These are phyloP conservation scores for Chelon auratus DNA, from an alignment of 2,797 vertebrate genomes.

Conservation along the genomic window DNA sequence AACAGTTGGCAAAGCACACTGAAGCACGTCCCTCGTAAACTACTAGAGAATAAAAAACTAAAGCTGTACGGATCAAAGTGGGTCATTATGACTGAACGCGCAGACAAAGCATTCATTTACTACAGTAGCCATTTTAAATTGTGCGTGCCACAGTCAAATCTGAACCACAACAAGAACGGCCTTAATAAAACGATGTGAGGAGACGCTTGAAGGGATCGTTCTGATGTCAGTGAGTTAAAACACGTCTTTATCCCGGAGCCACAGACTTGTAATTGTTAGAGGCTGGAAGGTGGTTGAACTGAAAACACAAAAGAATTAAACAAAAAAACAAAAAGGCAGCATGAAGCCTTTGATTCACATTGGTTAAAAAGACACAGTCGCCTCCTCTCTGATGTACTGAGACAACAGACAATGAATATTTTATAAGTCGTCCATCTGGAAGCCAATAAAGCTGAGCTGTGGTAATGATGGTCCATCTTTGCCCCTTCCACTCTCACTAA, in stretches of 20 bases:
- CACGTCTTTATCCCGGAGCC: slow-evolving; percentile 16
- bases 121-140: neutral
- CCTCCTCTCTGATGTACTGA: slow-evolving; percentile 50
- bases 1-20: neutral
- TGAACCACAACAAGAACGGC: neutral
- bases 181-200: slow-evolving; percentile 5
- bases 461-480: slow-evolving; percentile 45
- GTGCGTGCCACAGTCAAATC: neutral
- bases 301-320: slow-evolving; percentile 12
- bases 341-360: slow-evolving; percentile 46
- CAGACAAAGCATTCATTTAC: neutral
- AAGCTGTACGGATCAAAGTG: neutral
- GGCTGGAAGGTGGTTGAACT: slow-evolving; percentile 13
- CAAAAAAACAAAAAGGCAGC: neutral
- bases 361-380: slow-evolving; percentile 48
- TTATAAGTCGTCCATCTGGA: slow-evolving; percentile 67
- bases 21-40: neutral
- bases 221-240: slow-evolving; percentile 15
- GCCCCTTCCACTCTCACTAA: slow-evolving; percentile 23
- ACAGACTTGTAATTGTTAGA: slow-evolving; percentile 21
- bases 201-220: slow-evolving; percentile 7
- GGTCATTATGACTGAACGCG: neutral
- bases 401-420: slow-evolving; percentile 74
- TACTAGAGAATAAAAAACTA: neutral
- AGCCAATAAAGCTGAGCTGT: slow-evolving; percentile 63